Conservation (phyloP, 2,797 vertebrate genomes). For the Centroberyx gerrardi region DNA sequence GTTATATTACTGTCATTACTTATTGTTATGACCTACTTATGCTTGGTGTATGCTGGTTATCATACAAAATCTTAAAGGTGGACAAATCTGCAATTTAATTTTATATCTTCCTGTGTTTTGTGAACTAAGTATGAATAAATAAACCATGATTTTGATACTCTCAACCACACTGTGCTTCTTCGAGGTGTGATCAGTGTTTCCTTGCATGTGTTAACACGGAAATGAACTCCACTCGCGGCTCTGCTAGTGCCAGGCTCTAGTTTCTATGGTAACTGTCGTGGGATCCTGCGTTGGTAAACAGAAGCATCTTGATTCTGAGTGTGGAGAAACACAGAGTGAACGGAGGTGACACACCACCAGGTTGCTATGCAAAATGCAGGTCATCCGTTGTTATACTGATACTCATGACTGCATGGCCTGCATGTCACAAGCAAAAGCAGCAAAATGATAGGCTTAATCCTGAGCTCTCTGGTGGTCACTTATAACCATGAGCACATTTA, state of each 20-base stretch:
- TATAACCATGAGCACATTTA: no score
- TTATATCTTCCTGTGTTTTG: conserved; percentile 64
- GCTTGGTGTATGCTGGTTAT: conserved; percentile 54
- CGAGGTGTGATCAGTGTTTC: conserved; percentile 20
- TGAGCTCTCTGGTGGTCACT: no score
- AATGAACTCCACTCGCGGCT: conserved; percentile 44
- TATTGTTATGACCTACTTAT: conserved; percentile 6
- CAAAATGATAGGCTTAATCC: no score
- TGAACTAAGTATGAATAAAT: conserved; percentile 58
- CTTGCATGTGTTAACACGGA: conserved; percentile 47
- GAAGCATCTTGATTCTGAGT: conserved; percentile 26
- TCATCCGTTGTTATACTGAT: conserved; percentile 13
- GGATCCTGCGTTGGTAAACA: conserved; percentile 71
- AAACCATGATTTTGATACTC: conserved; percentile 73
- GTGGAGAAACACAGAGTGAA: conserved; percentile 53
- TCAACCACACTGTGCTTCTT: conserved; percentile 7
- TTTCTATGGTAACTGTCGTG: conserved; percentile 81
- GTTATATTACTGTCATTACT: conserved; percentile 34
- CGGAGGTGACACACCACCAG: conserved; percentile 22
- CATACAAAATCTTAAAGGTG: conserved; percentile 21
- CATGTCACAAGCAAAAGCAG: no score
- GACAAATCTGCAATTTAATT: conserved; percentile 50
- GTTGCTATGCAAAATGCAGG: conserved; percentile 1
- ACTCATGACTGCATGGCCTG: no score
- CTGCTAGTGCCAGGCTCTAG: conserved; percentile 57